phyloP scores from a whole-genome alignment of 2,888 invertebrate species.

The Plebejus argus region DNA sequence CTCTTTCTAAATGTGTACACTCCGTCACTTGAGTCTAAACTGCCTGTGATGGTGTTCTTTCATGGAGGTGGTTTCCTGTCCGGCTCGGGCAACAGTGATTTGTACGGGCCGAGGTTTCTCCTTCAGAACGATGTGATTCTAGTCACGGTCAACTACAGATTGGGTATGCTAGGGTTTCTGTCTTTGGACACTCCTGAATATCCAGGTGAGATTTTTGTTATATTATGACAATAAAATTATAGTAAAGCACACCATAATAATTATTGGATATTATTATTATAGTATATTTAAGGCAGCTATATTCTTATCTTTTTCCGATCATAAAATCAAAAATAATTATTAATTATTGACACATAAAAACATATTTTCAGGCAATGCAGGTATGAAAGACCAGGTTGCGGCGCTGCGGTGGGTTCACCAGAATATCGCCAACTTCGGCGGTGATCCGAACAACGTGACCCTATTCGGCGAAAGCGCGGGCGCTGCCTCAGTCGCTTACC shows the following conservation, averaged over 20 bases:
- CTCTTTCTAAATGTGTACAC: slow-evolving; percentile 64
- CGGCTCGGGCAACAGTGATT: slow-evolving; percentile 58
- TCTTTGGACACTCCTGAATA: slow-evolving; percentile 56
- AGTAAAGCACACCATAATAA: no score
- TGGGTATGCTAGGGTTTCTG: slow-evolving; percentile 55
- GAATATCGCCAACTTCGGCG: slow-evolving; percentile 61
- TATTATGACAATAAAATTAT: background rate
- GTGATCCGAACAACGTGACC: slow-evolving; percentile 61
- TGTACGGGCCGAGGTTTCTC: slow-evolving; percentile 61
- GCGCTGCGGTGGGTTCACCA: slow-evolving; percentile 60
- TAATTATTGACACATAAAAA: no score
- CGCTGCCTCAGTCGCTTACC: slow-evolving; percentile 57
- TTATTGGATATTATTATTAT: no score
- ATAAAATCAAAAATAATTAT: no score
- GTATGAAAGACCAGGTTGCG: slow-evolving; percentile 64
- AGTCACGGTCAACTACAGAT: slow-evolving; percentile 69
- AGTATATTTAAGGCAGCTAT: no score
- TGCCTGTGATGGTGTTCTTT: slow-evolving; percentile 70
- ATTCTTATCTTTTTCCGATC: no score
- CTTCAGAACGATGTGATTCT: slow-evolving; percentile 63
- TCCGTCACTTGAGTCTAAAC: slow-evolving; percentile 47
- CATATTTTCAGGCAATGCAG: slow-evolving; percentile 56
- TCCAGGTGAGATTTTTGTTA: slow-evolving; percentile 55
- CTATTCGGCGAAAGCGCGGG: slow-evolving; percentile 73
- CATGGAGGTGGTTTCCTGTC: slow-evolving; percentile 65